phyloP scores from a whole-genome alignment of 2,888 invertebrate genomes.

The Rhagonycha lutea region DNA sequence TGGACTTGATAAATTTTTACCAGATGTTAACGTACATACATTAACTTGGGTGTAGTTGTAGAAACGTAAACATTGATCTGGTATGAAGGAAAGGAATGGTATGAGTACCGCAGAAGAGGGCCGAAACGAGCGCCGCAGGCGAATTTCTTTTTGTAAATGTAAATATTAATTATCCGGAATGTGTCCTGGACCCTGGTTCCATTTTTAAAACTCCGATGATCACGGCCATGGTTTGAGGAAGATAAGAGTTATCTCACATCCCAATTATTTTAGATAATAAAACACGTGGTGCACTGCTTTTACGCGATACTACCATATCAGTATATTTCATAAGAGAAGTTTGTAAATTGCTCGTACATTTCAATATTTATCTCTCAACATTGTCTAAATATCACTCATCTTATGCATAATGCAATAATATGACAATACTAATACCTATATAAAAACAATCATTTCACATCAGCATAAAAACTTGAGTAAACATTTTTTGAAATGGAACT shows the following conservation, averaged over 20 bases:
- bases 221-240: neutral
- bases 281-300: neutral
- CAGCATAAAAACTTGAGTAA: neutral
- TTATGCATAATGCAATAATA: neutral
- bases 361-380: neutral
- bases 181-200: too few species aligned
- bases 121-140: too few species aligned
- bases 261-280: neutral
- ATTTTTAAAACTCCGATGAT: too few species aligned
- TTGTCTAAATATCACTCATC: neutral
- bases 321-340: neutral
- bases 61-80: too few species aligned
- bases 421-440: neutral
- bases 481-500: neutral
- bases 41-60: neutral
- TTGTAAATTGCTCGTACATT: neutral
- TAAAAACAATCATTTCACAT: neutral
- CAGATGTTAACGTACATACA: neutral
- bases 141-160: too few species aligned
- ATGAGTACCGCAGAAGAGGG: too few species aligned
- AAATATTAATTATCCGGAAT: too few species aligned
- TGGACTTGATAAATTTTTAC: neutral
- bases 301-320: neutral
- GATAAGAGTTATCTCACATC: neutral
- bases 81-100: too few species aligned